phyloP scores from a whole-genome alignment of 2,888 invertebrate species.

The Geotrupes spiniger region DNA sequence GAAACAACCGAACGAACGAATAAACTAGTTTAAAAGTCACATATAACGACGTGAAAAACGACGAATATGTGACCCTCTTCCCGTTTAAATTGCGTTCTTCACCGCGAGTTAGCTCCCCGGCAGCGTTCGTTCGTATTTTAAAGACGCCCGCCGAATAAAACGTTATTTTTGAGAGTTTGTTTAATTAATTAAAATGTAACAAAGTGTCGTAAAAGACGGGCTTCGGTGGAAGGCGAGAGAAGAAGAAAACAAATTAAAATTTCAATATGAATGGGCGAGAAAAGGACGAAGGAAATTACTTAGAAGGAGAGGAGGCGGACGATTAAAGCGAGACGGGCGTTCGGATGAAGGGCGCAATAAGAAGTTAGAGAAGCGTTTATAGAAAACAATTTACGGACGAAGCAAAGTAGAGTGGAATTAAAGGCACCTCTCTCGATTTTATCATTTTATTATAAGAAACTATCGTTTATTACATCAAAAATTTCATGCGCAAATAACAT shows the following conservation, averaged over 20 bases:
- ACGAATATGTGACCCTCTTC: neutral
- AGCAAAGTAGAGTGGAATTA: conserved; percentile 36
- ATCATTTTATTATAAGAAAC: conserved; percentile 27
- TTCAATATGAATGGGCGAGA: conserved; percentile 35
- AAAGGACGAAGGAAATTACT: conserved; percentile 30
- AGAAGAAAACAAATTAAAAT: conserved; percentile 37
- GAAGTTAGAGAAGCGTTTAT: conserved; percentile 40
- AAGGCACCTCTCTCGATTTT: conserved; percentile 32
- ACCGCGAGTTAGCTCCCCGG: neutral
- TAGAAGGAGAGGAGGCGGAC: conserved; percentile 26
- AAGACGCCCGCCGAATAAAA: conserved; percentile 11
- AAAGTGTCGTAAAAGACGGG: conserved; percentile 30
- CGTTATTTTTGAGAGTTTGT: conserved; percentile 35
- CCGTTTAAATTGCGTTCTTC: neutral
- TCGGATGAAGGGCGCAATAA: conserved; percentile 34
- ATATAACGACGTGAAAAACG: neutral
- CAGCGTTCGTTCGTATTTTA: neutral
- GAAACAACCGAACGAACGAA: no score
- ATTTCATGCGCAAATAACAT: no score
- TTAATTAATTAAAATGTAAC: conserved; percentile 44
- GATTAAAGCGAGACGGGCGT: conserved; percentile 23
- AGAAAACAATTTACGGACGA: conserved; percentile 40
- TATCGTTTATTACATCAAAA: conserved; percentile 34
- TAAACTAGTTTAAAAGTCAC: no score
- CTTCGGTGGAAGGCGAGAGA: conserved; percentile 20